Evolutionary conservation across 1,140 invertebrate genomes (phyloP).

Genomic region (Zaprionus ghesquierei): DNA sequence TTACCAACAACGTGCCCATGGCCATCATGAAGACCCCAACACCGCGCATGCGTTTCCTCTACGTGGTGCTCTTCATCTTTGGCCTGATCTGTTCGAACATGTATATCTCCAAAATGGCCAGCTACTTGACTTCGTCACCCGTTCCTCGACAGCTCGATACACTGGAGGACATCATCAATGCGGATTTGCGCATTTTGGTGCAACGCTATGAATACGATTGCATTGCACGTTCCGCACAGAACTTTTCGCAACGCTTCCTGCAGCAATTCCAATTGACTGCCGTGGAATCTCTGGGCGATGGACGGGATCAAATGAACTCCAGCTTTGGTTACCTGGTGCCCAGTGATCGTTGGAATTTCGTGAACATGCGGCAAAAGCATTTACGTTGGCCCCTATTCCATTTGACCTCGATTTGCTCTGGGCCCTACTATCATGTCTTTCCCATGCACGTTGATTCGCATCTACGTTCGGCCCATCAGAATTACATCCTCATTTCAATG

Average conservation of each 20-base stretch:
- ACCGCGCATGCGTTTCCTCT: constrained; percentile 58
- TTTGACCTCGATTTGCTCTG: constrained; percentile 62
- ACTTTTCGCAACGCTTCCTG: constrained; percentile 42
- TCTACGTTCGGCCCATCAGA: constrained; percentile 46
- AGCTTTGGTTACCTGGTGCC: constrained; percentile 64
- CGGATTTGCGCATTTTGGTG: constrained; percentile 54
- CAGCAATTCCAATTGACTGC: constrained; percentile 50
- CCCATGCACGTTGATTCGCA: constrained; percentile 69
- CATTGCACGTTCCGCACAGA: constrained; percentile 4
- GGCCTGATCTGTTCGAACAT: constrained; percentile 67
- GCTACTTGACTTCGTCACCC: constrained; percentile 62
- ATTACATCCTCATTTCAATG: constrained; percentile 61
- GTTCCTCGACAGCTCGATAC: constrained; percentile 50
- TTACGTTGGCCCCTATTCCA: constrained; percentile 57
- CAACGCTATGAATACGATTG: constrained; percentile 56
- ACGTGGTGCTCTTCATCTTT: constrained; percentile 51
- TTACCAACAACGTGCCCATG: constrained; percentile 51
- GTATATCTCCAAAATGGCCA: constrained; percentile 72
- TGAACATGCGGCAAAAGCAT: constrained; percentile 62
- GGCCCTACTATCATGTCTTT: constrained; percentile 73
- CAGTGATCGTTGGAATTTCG: constrained; percentile 65
- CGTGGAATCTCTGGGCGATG: constrained; percentile 22
- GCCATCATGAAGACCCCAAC: constrained; percentile 35
- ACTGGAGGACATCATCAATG: constrained; percentile 58
- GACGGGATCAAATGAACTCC: constrained; percentile 53